Percentiles rank a stretch among this genome's conserved stretches.
Evolutionary conservation across 2,797 vertebrate species (phyloP).

Genomic region (Clamator glandarius): DNA sequence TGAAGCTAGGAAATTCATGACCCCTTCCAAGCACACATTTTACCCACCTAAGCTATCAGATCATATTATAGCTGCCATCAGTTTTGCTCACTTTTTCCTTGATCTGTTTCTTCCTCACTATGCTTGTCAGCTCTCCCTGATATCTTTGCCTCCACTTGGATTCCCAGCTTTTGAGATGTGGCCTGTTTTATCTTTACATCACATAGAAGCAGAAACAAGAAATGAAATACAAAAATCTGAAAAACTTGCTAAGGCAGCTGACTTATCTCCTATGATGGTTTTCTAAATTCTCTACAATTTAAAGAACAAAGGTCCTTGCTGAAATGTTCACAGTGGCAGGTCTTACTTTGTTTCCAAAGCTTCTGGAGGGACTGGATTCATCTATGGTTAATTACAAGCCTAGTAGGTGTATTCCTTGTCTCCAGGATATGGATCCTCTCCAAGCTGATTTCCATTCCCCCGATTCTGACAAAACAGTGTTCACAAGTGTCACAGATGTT

Average conservation of each 20-base stretch:
- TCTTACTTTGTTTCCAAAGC: not conserved
- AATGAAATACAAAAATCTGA: not conserved
- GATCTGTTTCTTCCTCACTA: not conserved
- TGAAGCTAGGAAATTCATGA: not conserved
- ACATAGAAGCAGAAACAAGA: not conserved
- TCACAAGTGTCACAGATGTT: not conserved
- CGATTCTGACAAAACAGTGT: not conserved
- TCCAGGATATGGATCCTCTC: not conserved
- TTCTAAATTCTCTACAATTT: not conserved
- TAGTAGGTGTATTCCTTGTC: constrained; percentile 1
- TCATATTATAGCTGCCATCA: not conserved
- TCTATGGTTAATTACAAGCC: not conserved
- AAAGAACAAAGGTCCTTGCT: not conserved
- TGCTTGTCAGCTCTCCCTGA: not conserved
- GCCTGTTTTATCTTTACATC: not conserved
- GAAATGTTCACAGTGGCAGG: not conserved
- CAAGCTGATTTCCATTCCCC: not conserved
- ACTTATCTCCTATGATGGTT: not conserved
- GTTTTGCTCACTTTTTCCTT: not conserved
- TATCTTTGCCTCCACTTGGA: not conserved
- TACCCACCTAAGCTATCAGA: not conserved
- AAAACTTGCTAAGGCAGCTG: not conserved
- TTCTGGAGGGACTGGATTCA: not conserved
- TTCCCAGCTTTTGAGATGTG: not conserved
- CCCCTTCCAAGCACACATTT: not conserved